Evolutionary conservation across 1,140 invertebrate species (phyloP), one percentile per base, ranked within the genome.

Genomic region (Aphelinus atriplicis): DNA sequence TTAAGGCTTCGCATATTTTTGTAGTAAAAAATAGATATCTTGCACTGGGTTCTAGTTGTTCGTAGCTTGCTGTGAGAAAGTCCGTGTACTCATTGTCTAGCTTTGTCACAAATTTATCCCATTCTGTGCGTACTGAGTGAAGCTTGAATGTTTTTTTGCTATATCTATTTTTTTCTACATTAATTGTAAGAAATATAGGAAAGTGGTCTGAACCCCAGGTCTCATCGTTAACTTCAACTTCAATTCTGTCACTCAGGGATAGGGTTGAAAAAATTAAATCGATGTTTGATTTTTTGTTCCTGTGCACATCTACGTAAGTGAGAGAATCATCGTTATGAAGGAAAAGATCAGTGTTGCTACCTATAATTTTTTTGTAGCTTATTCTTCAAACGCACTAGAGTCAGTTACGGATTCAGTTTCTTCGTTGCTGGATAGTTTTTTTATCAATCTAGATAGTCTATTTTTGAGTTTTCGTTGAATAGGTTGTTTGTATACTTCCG

Each of bases 141-240:
- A 75, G 7, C 70, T 78, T 76, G 10, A 65, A 62, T 73, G 60
- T 56, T 26, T 51, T 64, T 61, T 55, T 51, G 47, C 51, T 26
- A 48, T 72, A 70, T 45, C 68, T 78, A 56, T 73, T 72, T 73
- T 74, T 66, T 62, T 72, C 50, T 26, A 80, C 78, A 48, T 74
- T n/a, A n/a, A 81, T n/a, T 42, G 68, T 78, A 42, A 81, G 74
- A 50, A 76, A 71, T 58, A 84, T 81, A 7, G 81, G 83, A 42
- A 78, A 81, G 58, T 84, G 81, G 62, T 84, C 82, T 71, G 80
- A 84, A 43, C 79, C 79, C 78, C 80, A 80, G 45, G 78, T 66
- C 61, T 83, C 77, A 4, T 81, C 77, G 51, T 80, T 55, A 7
- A 77, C 74, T 55, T 80, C 69, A 81, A 80, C 83, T 70, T 77